These are phyloP conservation scores for Hirudo medicinalis DNA, from an alignment of 1,140 invertebrate species.

Conservation along the genomic window DNA sequence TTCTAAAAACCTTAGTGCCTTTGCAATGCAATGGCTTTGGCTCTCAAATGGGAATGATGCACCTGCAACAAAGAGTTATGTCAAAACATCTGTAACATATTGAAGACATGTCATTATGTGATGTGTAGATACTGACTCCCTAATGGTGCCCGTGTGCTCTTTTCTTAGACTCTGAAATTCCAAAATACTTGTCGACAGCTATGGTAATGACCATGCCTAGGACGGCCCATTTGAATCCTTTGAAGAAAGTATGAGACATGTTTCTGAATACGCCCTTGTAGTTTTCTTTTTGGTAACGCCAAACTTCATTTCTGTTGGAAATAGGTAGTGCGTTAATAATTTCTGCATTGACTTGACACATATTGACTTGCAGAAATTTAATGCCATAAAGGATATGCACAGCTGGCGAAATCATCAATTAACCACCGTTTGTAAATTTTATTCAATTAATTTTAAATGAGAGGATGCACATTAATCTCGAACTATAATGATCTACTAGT, in stretches of 20 bases:
- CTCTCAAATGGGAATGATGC: neutral
- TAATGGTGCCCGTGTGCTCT: slow-evolving; percentile 15
- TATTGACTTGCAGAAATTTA: no score
- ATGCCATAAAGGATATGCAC: no score
- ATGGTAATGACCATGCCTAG: slow-evolving; percentile 20
- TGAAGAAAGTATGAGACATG: neutral
- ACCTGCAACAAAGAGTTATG: neutral
- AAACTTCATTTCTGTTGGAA: slow-evolving; percentile 19
- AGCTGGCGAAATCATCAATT: no score
- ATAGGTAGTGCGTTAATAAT: no score
- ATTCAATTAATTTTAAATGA: no score
- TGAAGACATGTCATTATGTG: no score
- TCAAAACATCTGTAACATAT: neutral
- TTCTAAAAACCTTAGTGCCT: no score
- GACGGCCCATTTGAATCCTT: slow-evolving; percentile 14
- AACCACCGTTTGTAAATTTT: no score
- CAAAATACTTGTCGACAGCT: slow-evolving; percentile 17
- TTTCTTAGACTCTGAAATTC: slow-evolving; percentile 14
- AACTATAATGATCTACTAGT: no score
- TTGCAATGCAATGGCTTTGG: no score
- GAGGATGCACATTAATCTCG: no score
- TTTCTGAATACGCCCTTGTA: slow-evolving; percentile 5
- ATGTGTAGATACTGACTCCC: neutral
- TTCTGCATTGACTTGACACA: no score
- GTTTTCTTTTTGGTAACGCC: slow-evolving; percentile 13